Percentiles rank a stretch among this genome's conserved stretches.
These are phyloP conservation scores for Aleiodes alternator DNA, from an alignment of 2,888 invertebrate species.

Conservation along the genomic window DNA sequence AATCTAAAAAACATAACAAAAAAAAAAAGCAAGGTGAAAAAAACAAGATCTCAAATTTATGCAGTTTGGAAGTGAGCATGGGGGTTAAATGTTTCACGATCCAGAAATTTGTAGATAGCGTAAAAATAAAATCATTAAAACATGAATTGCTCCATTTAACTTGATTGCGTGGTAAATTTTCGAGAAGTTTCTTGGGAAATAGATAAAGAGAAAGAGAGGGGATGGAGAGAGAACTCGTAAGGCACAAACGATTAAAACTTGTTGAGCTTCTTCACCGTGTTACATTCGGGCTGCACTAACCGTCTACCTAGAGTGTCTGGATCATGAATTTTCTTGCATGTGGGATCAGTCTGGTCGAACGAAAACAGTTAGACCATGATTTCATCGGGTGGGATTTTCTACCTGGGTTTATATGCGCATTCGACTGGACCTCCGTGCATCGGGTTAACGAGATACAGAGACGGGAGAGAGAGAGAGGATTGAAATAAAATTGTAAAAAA, in stretches of 20 bases:
- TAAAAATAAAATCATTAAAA: not conserved
- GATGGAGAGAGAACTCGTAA: not conserved
- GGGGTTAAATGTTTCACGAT: constrained; percentile 18
- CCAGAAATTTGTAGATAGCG: not conserved
- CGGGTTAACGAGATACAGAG: constrained; percentile 33
- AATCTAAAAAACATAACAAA: not conserved
- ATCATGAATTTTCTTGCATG: constrained; percentile 35
- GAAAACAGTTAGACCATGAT: constrained; percentile 35
- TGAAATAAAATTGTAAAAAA: not conserved
- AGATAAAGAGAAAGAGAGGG: not conserved
- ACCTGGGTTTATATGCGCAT: constrained; percentile 20
- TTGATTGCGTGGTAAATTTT: constrained; percentile 27
- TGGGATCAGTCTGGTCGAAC: constrained; percentile 22
- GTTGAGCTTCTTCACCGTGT: constrained; percentile 25
- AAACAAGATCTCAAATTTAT: not conserved
- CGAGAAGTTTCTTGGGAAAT: constrained; percentile 8
- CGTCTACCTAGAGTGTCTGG: constrained; percentile 26
- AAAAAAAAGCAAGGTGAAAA: no score
- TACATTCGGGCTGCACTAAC: constrained; percentile 8
- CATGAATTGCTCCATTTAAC: constrained; percentile 32
- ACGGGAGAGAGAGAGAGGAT: constrained; percentile 16
- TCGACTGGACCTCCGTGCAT: constrained; percentile 5
- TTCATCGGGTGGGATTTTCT: constrained; percentile 29
- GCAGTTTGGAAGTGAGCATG: constrained; percentile 26
- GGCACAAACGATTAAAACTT: constrained; percentile 28